phyloP scores from a whole-genome alignment of 2,888 invertebrate species.

The Trissolcus japonicus region DNA sequence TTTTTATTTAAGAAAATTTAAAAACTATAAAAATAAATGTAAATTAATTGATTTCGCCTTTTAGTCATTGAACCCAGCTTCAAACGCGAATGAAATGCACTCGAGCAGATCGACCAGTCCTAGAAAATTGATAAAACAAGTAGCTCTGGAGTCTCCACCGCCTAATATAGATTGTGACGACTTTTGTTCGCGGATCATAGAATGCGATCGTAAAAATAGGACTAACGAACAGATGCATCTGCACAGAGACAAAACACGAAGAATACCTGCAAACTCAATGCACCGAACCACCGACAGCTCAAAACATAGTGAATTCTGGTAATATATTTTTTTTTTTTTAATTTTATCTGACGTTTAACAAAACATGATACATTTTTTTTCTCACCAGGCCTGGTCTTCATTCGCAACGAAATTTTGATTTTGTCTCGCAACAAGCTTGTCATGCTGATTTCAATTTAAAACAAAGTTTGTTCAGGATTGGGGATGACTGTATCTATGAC shows the following conservation, averaged over 20 bases:
- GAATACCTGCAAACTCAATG: slow-evolving; percentile 74
- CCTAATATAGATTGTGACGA: slow-evolving; percentile 73
- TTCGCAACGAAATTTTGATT: slow-evolving; percentile 70
- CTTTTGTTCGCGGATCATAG: slow-evolving; percentile 64
- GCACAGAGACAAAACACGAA: slow-evolving; percentile 78
- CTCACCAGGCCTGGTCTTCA: slow-evolving; percentile 69
- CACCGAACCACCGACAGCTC: slow-evolving; percentile 77
- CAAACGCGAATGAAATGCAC: slow-evolving; percentile 61
- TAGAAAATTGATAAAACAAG: slow-evolving; percentile 83
- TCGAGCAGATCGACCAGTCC: slow-evolving; percentile 80
- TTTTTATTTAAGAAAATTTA: background rate
- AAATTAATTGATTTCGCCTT: slow-evolving; percentile 10
- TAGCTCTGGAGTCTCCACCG: slow-evolving; percentile 83
- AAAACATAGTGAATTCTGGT: slow-evolving; percentile 70
- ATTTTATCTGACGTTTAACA: background rate
- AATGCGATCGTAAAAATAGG: slow-evolving; percentile 66
- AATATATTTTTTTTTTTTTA: slow-evolving; percentile 9
- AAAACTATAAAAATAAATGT: background rate
- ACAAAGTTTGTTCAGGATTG: slow-evolving; percentile 82
- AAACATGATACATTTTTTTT: slow-evolving; percentile 4
- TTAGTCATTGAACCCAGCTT: slow-evolving; percentile 62
- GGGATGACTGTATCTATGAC: slow-evolving; percentile 84
- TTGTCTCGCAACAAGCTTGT: slow-evolving; percentile 76
- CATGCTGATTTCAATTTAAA: slow-evolving; percentile 79
- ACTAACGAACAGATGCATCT: slow-evolving; percentile 72